A percentile compares a stretch with the other conserved stretches of the same genome.
Conservation (phyloP, 2,113 vertebrate species). For the Rattus norvegicus region GRCr8 NC_086038.1:49165001-49165500, state of each 20-base stretch:
- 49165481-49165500: slow-evolving; percentile 37
- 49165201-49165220: background rate
- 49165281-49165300: slow-evolving; percentile 10
- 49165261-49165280: background rate
- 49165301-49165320: slow-evolving; percentile 28
- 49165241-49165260: background rate
- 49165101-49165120: background rate
- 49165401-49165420: slow-evolving; percentile 41
- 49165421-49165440: background rate
- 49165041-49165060: background rate
- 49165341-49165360: slow-evolving; percentile 7
- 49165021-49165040: background rate
- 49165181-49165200: background rate
- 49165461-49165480: slow-evolving; percentile 23
- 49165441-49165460: slow-evolving; percentile 44
- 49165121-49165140: background rate
- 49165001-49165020: background rate
- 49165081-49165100: background rate
- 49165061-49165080: background rate
- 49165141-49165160: background rate
- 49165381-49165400: background rate
- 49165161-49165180: background rate
- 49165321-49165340: background rate
- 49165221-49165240: background rate
- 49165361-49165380: background rate